These are phyloP conservation scores for Lysandra coridon DNA, from an alignment of 2,888 invertebrate genomes.

Conservation along the genomic window DNA sequence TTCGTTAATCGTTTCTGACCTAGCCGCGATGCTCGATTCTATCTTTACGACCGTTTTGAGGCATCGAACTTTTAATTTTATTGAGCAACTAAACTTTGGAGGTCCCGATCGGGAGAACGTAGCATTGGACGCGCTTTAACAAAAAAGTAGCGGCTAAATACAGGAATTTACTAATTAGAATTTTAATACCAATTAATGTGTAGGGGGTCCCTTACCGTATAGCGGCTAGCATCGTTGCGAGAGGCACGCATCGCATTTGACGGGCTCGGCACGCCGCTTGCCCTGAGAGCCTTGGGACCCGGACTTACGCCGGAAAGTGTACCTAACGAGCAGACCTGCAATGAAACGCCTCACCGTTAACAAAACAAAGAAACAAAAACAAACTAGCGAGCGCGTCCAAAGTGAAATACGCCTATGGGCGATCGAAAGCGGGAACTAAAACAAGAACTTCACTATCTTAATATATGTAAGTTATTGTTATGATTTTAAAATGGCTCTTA, in stretches of 20 bases:
- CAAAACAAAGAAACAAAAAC: slow-evolving; percentile 74
- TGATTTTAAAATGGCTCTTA: slow-evolving; percentile 23
- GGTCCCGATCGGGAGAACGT: slow-evolving; percentile 48
- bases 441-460: slow-evolving; percentile 27
- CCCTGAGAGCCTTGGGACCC: slow-evolving; percentile 77
- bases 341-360: slow-evolving; percentile 80
- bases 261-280: slow-evolving; percentile 76
- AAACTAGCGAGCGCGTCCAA: slow-evolving; percentile 75
- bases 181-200: slow-evolving; percentile 35
- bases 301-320: slow-evolving; percentile 82
- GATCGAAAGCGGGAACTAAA: slow-evolving; percentile 58
- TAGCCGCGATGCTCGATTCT: slow-evolving; percentile 51
- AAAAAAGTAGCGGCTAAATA: slow-evolving; percentile 46
- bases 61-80: slow-evolving; percentile 10
- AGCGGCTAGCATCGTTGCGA: slow-evolving; percentile 80
- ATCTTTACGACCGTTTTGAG: slow-evolving; percentile 24
- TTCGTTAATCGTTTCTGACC: slow-evolving; percentile 73
- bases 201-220: slow-evolving; percentile 67
- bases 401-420: slow-evolving; percentile 75
- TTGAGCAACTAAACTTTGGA: slow-evolving; percentile 43
- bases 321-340: slow-evolving; percentile 82
- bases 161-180: slow-evolving; percentile 23
- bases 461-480: slow-evolving; percentile 10
- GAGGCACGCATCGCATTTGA: slow-evolving; percentile 81
- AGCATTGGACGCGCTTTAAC: slow-evolving; percentile 61